Conservation (phyloP, 2,113 vertebrate species). For the Indri indri region DNA sequence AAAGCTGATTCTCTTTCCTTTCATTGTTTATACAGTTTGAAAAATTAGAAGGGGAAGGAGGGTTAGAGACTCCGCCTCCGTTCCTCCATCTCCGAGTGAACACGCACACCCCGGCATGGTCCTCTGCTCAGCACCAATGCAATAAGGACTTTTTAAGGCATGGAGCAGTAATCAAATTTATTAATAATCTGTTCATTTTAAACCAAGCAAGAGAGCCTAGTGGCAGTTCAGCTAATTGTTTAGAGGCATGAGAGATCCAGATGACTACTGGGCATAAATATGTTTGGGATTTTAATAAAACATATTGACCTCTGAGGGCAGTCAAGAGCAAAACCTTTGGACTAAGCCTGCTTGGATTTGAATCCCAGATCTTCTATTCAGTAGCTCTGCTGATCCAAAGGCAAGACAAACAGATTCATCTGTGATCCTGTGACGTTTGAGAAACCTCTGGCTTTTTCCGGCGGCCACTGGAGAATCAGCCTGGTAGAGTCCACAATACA, state of each 20-base stretch:
- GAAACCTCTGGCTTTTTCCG: not conserved
- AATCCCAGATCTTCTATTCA: not conserved
- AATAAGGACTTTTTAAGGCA: not conserved
- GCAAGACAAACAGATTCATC: not conserved
- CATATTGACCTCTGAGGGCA: not conserved
- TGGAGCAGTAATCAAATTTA: not conserved
- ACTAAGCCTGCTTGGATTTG: not conserved
- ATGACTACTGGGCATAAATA: not conserved
- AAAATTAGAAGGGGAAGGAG: not conserved
- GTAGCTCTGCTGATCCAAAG: not conserved
- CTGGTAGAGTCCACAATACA: not conserved
- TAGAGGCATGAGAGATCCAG: not conserved
- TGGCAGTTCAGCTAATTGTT: not conserved
- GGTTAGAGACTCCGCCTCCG: not conserved
- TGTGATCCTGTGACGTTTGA: not conserved
- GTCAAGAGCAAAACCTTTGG: not conserved
- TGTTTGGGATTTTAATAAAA: not conserved
- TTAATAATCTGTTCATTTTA: not conserved
- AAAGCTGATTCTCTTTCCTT: not conserved
- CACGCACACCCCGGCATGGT: accelerated
- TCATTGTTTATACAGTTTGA: not conserved
- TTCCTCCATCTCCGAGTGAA: not conserved
- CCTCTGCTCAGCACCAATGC: not conserved
- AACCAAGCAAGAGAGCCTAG: not conserved
- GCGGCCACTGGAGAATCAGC: not conserved